phyloP scores from a whole-genome alignment of 1,140 invertebrate genomes.

The Anastrepha obliqua region DNA sequence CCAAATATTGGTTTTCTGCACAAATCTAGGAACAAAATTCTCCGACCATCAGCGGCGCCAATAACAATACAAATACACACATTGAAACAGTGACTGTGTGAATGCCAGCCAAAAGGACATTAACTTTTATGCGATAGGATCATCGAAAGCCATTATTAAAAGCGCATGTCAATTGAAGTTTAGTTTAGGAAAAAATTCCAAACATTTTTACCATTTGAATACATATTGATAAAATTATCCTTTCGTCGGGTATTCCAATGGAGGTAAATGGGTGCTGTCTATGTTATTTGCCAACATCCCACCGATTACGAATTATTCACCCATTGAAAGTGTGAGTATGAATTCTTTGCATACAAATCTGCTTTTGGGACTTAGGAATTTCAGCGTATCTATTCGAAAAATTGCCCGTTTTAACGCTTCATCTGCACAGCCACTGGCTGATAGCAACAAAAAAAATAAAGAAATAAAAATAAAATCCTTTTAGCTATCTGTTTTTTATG shows the following conservation, averaged over 20 bases:
- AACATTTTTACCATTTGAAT: constrained; percentile 45
- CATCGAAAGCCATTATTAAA: constrained; percentile 50
- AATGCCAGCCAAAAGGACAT: constrained; percentile 45
- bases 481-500: not conserved
- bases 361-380: constrained; percentile 8
- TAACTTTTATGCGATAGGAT: constrained; percentile 51
- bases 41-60: not conserved
- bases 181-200: constrained; percentile 3
- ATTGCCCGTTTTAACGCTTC: constrained; percentile 34
- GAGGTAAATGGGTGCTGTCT: not conserved
- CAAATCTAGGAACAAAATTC: not conserved
- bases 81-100: not conserved
- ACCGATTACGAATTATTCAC: not conserved
- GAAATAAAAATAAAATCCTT: constrained; percentile 36
- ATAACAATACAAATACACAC: not conserved
- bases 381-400: constrained; percentile 1
- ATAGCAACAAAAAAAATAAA: not conserved
- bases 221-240: constrained; percentile 49
- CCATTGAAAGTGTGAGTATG: not conserved
- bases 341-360: not conserved
- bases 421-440: not conserved
- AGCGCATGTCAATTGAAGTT: constrained; percentile 44
- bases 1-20: not conserved
- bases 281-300: not conserved
- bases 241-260: not conserved